A percentile compares a stretch with the other conserved stretches of the same genome.
Evolutionary conservation across 2,888 invertebrate genomes (phyloP).

Genomic region (Troides aeacus): DNA sequence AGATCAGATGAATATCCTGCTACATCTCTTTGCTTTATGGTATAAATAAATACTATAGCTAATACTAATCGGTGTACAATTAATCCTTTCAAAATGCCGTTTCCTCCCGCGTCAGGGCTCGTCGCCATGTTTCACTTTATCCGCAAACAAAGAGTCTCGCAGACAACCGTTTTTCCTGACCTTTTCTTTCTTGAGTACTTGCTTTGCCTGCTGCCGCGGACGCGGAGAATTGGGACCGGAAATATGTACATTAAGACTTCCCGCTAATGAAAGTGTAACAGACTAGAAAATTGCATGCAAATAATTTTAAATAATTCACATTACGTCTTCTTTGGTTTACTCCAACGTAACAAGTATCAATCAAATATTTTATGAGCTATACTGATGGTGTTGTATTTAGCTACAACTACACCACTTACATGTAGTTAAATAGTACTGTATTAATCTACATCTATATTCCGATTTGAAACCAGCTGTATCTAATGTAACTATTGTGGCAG

Average conservation of each 20-base stretch:
- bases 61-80: conserved; percentile 10
- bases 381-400: too few species aligned
- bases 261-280: neutral
- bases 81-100: conserved; percentile 16
- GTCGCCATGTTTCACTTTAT: conserved; percentile 17
- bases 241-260: neutral
- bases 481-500: too few species aligned
- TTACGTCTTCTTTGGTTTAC: neutral
- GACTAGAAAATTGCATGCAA: neutral
- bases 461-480: too few species aligned
- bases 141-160: conserved; percentile 19
- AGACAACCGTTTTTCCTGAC: conserved; percentile 20
- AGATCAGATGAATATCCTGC: too few species aligned
- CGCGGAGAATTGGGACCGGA: neutral
- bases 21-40: neutral
- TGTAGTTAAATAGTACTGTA: too few species aligned
- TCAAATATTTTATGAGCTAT: neutral
- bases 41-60: neutral
- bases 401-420: too few species aligned
- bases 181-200: conserved; percentile 15
- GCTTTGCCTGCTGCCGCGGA: conserved; percentile 6
- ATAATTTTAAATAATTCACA: neutral
- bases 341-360: neutral
- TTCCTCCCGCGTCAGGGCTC: neutral
- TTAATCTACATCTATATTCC: too few species aligned